Conservation (phyloP, 2,113 vertebrate genomes). For the Todiramphus saurophagus region DNA sequence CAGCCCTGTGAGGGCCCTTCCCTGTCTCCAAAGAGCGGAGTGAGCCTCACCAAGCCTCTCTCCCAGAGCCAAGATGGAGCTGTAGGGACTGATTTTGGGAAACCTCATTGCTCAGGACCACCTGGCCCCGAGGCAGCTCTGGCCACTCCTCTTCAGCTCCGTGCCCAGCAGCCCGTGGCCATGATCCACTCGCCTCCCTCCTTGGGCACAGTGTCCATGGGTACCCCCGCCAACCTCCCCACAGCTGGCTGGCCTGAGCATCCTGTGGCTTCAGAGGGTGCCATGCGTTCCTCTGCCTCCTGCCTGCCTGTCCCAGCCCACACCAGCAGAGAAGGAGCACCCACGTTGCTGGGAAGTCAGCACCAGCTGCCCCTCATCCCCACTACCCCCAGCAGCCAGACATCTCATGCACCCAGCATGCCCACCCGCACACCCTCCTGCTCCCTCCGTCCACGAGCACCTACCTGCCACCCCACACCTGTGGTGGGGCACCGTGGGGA, state of each 20-base stretch:
- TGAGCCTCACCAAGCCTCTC: background rate
- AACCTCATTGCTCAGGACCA: background rate
- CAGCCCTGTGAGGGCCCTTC: background rate
- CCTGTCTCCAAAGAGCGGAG: background rate
- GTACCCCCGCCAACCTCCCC: background rate
- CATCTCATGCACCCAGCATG: fast-evolving
- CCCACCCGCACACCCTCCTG: fast-evolving
- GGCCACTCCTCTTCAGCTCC: background rate
- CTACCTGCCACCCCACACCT: background rate
- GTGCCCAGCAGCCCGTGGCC: fast-evolving
- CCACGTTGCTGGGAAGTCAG: fast-evolving
- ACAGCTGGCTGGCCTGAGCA: background rate
- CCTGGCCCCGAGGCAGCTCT: fast-evolving
- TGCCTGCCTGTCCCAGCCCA: background rate
- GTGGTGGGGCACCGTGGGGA: background rate
- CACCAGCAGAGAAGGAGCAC: background rate
- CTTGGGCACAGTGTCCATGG: fast-evolving
- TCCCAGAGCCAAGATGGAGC: background rate
- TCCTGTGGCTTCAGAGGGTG: background rate
- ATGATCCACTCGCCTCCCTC: fast-evolving
- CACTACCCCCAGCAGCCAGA: fast-evolving
- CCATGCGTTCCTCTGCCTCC: fast-evolving
- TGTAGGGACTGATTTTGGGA: background rate
- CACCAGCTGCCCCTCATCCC: background rate
- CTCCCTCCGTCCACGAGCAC: background rate